A percentile compares a stretch with the other conserved stretches of the same genome.
Evolutionary conservation across 2,888 invertebrate genomes (phyloP).

Genomic region (Disparrhopalites patrizii): DNA sequence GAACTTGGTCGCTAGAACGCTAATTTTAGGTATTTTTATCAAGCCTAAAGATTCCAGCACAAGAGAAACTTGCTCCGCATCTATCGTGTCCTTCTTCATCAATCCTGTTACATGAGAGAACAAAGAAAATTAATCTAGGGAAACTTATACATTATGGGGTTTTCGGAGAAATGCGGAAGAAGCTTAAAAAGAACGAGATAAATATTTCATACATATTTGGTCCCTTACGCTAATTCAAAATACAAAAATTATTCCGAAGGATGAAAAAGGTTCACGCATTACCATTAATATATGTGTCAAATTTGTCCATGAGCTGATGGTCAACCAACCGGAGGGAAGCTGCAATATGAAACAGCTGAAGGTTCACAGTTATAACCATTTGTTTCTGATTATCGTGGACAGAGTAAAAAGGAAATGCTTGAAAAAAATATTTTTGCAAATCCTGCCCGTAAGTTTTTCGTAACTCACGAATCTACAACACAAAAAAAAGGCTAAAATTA

Average conservation of each 20-base stretch:
- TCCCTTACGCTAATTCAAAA: too few relatives aligned
- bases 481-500: too few relatives aligned
- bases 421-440: constrained; percentile 39
- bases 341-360: constrained; percentile 38
- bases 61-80: neutral
- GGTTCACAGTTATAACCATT: constrained; percentile 29
- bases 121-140: neutral
- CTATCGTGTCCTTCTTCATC: constrained; percentile 10
- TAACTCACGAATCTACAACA: constrained; percentile 26
- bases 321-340: constrained; percentile 37
- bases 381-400: constrained; percentile 33
- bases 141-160: neutral
- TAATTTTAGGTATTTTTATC: neutral
- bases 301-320: constrained; percentile 26
- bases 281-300: constrained; percentile 37
- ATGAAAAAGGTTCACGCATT: neutral
- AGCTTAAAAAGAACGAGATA: neutral
- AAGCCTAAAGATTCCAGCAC: constrained; percentile 15
- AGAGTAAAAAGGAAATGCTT: constrained; percentile 36
- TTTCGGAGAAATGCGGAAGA: neutral
- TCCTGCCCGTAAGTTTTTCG: constrained; percentile 36
- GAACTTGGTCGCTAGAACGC: constrained; percentile 11
- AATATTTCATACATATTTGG: neutral
- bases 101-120: constrained; percentile 17
- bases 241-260: neutral